These are phyloP conservation scores for Tetraneura akinire DNA, from an alignment of 1,140 invertebrate species.

Conservation along the genomic window DNA sequence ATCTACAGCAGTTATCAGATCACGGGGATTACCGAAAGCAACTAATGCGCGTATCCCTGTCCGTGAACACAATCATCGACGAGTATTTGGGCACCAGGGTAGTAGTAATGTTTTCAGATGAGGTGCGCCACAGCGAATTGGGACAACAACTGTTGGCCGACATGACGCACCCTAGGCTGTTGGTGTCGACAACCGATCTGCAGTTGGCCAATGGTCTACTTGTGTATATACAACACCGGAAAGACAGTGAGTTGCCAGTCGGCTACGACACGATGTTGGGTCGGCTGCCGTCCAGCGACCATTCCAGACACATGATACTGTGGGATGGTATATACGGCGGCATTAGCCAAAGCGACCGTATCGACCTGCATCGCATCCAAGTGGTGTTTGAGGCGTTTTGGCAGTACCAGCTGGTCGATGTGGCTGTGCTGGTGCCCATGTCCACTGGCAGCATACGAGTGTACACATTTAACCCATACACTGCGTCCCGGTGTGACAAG, in stretches of 20 bases:
- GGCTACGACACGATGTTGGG: slow-evolving; percentile 5
- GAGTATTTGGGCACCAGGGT: slow-evolving; percentile 18
- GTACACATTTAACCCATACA: slow-evolving; percentile 55
- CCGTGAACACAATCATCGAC: slow-evolving; percentile 32
- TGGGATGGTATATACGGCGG: background rate
- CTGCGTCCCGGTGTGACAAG: slow-evolving; percentile 53
- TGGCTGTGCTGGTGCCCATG: slow-evolving; percentile 53
- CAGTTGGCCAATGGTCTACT: slow-evolving; percentile 13
- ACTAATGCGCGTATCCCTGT: background rate
- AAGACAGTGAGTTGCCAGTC: background rate
- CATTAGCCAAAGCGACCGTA: background rate
- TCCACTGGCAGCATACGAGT: slow-evolving; percentile 52
- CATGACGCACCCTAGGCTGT: background rate
- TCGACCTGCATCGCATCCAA: slow-evolving; percentile 52
- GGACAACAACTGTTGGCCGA: slow-evolving; percentile 19
- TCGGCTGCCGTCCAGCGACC: slow-evolving; percentile 25
- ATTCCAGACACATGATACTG: slow-evolving; percentile 39
- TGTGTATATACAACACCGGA: background rate
- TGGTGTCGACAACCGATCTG: slow-evolving; percentile 1
- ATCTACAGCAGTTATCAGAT: background rate
- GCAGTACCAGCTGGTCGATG: slow-evolving; percentile 55
- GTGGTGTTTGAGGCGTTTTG: slow-evolving; percentile 58
- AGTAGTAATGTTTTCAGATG: slow-evolving; percentile 31
- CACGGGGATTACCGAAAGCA: background rate
- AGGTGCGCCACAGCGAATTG: slow-evolving; percentile 15